These are phyloP conservation scores for Megalopta genalis DNA, from an alignment of 1,140 invertebrate genomes.

Conservation along the genomic window DNA sequence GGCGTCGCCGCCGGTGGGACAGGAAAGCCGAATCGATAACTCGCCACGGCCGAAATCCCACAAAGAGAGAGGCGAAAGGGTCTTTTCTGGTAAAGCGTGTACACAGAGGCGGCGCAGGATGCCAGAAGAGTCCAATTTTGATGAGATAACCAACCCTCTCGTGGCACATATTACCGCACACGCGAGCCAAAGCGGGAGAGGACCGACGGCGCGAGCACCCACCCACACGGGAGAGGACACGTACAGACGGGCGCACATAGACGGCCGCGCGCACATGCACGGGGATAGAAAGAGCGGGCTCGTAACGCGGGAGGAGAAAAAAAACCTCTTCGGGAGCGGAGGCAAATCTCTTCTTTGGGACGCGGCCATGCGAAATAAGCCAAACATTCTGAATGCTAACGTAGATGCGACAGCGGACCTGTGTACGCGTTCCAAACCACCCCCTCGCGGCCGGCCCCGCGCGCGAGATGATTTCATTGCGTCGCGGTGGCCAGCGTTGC, in stretches of 20 bases:
- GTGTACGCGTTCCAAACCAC: slow-evolving; percentile 45
- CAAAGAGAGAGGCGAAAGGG: slow-evolving; percentile 71
- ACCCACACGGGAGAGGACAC: too few relatives aligned
- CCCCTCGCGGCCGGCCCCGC: neutral
- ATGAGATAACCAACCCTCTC: slow-evolving; percentile 77
- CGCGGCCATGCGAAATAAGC: slow-evolving; percentile 79
- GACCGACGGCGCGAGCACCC: slow-evolving; percentile 21
- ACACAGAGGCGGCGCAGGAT: slow-evolving; percentile 58
- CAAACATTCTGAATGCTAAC: slow-evolving; percentile 79
- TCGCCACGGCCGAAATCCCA: slow-evolving; percentile 73
- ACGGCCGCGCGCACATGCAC: neutral
- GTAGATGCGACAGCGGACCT: slow-evolving; percentile 69
- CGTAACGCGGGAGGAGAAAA: slow-evolving; percentile 60
- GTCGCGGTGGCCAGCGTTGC: slow-evolving; percentile 43
- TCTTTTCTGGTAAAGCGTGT: slow-evolving; percentile 51
- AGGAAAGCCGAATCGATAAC: slow-evolving; percentile 74
- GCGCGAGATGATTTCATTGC: slow-evolving; percentile 57
- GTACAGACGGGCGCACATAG: neutral
- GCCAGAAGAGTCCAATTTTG: slow-evolving; percentile 76
- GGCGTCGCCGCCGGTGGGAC: slow-evolving; percentile 39
- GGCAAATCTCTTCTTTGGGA: slow-evolving; percentile 79
- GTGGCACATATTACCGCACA: slow-evolving; percentile 64
- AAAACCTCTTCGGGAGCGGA: slow-evolving; percentile 74
- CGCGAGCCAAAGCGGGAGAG: slow-evolving; percentile 27
- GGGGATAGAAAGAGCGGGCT: slow-evolving; percentile 23